Conservation (phyloP, 2,113 vertebrate genomes). For the Pipra filicauda region DNA sequence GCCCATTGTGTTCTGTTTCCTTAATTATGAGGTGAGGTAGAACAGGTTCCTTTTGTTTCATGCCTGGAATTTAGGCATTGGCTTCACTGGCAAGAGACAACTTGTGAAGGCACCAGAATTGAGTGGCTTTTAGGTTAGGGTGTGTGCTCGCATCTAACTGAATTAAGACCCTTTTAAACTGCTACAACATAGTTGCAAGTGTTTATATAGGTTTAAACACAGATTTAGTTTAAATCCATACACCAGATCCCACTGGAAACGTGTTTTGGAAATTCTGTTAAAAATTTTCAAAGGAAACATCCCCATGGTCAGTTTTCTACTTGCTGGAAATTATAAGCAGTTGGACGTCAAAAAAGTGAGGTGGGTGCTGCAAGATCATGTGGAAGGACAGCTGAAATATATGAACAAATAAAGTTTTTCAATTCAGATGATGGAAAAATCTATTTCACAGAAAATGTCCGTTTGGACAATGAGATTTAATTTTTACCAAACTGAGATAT, state of each 20-base stretch:
- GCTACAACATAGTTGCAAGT: not conserved
- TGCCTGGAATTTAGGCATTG: not conserved
- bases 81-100: not conserved
- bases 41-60: not conserved
- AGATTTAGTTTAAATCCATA: not conserved
- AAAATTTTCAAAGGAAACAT: not conserved
- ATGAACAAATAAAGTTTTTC: not conserved
- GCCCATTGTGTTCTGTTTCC: not conserved
- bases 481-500: not conserved
- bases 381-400: not conserved
- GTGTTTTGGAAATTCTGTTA: not conserved
- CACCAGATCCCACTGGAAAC: not conserved
- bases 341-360: not conserved
- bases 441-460: not conserved
- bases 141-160: not conserved
- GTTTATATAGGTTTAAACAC: not conserved
- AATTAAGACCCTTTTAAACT: not conserved
- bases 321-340: not conserved
- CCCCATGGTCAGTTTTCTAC: not conserved
- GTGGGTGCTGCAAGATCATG: not conserved
- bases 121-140: not conserved
- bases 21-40: not conserved
- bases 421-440: not conserved
- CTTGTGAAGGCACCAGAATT: not conserved
- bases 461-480: not conserved